These are phyloP conservation scores for Diachrysia chrysitis DNA, from an alignment of 2,888 invertebrate species.

Conservation along the genomic window DNA sequence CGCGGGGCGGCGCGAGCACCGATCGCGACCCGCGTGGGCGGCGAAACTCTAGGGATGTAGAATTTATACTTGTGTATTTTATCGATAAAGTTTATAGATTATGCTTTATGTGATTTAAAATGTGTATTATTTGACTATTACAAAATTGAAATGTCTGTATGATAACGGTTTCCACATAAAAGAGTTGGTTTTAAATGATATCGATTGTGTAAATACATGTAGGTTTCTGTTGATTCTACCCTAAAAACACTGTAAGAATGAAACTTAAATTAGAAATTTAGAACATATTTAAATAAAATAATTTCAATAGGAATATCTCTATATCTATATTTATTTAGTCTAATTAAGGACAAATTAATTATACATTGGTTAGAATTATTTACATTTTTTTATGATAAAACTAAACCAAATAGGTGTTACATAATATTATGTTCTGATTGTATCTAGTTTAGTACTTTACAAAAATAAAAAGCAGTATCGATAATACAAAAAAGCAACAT, in stretches of 20 bases:
- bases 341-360: no score
- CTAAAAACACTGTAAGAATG: no score
- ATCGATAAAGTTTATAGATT: constrained; percentile 35
- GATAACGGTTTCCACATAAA: no score
- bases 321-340: no score
- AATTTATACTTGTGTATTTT: constrained; percentile 19
- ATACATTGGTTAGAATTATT: no score
- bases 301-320: neutral
- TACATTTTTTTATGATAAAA: no score
- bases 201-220: no score
- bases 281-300: neutral
- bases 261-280: neutral
- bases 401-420: no score
- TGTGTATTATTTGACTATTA: neutral
- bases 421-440: no score
- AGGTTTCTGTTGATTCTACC: no score
- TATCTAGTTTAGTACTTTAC: no score
- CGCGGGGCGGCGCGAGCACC: constrained; percentile 80
- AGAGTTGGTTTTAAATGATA: neutral
- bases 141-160: neutral
- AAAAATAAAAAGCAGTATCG: constrained; percentile 43
- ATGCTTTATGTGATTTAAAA: neutral
- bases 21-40: constrained; percentile 87
- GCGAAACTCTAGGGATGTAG: constrained; percentile 69
- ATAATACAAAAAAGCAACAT: constrained; percentile 41